Evolutionary conservation across 2,888 invertebrate genomes (phyloP), one percentile per base, ranked within the genome.

Genomic region (Tiliacea citrago): DNA sequence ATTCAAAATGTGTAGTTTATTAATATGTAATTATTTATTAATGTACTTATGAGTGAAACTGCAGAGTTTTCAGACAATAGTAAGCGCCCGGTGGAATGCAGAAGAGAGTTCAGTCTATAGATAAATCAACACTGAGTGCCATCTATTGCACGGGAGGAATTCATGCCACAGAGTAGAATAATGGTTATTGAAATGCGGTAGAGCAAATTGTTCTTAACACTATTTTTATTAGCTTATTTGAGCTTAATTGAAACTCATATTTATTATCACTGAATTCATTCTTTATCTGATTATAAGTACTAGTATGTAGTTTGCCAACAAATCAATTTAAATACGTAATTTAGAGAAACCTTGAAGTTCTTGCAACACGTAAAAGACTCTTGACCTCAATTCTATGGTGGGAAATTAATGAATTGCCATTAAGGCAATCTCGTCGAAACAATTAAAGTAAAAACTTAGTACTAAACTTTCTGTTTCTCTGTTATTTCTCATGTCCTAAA

Each of bases 51-150:
- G 39, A 58, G 13, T 47, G 0, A 49, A 77, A 65, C 24, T 69
- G 42, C 73, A 21, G 12, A 45, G 51, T 65, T 47, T 16, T 7
- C 45, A 53, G 35, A 73, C 51, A 63, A 58, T 42, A 39, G 24
- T 58, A 21, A n/a, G 45, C 35, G 12, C 39, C 35, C 29, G n/a
- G 49, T 8, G 49, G 55, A 70, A 79, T 55, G 57, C 60, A 73
- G 51, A 57, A n/a, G 51, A 65, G 65, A 61, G 73, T 73, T 55
- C n/a, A 67, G 51, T 55, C 45, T 39, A 57, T 51, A 55, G 58
- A 67, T 63, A 73, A 55, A 63, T 73, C 73, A 83, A 65, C 47
- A n/a, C 29, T 24, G 61, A 55, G 49, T 47, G 45, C 9, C 61
- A 69, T 62, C 21, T 68, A 72, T 82, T 68, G 55, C 29, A 9